Evolutionary conservation across 2,797 vertebrate species (phyloP), one percentile per base, ranked within the genome.

Genomic region (Fratercula arctica): DNA sequence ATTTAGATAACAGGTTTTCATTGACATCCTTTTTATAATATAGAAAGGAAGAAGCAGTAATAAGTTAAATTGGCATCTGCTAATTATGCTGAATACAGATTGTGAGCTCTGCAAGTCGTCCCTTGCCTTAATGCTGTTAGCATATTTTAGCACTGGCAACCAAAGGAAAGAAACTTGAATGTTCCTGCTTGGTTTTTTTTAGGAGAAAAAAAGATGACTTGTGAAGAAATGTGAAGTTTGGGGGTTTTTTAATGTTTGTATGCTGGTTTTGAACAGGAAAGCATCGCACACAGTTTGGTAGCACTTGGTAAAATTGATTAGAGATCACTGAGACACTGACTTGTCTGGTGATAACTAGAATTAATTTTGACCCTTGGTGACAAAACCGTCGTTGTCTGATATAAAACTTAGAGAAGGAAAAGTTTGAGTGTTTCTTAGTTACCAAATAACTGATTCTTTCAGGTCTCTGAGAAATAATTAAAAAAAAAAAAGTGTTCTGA

Each of bases 1-100:
- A 94, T 97, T 97, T 92, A 93, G 91, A 90, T 96, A 97, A 86
- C 92, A 95, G 76, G 76, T 93, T 97, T 96, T 89, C 94, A 93
- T 53, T 92, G 61, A 93, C 89, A 96, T 79, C 76, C 73, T 84
- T 81, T 97, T 86, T 91, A 88, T 76, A 90, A 91, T 95, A 94
- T 88, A 92, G 94, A 91, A 97, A 84, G 85, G 79, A 94, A 96
- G 93, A 93, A 94, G 85, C 95, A 95, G 94, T 97, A 97, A 97
- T 97, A 96, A 97, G 95, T 96, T 95, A 95, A 96, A 96, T 96
- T 97, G 97, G 96, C 96, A 96, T 96, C 97, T 97, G 97, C 95
- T 97, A 97, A 97, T 97, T 97, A 97, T 97, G 89, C 96, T 90
- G 96, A 96, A 96, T 97, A 95, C 95, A 97, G 95, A 97, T 96